Conservation (phyloP, 2,797 vertebrate genomes). For the Antennarius maculatus region DNA sequence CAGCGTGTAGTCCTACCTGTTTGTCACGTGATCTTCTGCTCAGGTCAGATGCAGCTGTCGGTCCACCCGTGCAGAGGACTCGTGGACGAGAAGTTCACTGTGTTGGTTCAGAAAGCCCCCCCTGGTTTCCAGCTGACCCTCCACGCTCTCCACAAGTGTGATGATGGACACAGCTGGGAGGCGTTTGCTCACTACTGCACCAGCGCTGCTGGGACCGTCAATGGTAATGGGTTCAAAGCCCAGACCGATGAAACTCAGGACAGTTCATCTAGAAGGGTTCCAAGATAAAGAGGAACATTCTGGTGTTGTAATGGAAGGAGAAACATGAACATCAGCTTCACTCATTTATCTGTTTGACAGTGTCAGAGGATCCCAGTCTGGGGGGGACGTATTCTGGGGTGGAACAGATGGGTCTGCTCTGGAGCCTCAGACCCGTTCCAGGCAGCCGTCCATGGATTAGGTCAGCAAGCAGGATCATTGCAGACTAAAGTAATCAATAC, state of each 20-base stretch:
- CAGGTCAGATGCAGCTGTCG: slow-evolving; percentile 47
- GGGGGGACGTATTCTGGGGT: slow-evolving; percentile 79
- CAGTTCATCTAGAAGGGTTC: background rate
- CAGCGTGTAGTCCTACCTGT: too few species aligned
- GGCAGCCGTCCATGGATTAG: slow-evolving; percentile 75
- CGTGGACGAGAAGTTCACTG: slow-evolving; percentile 67
- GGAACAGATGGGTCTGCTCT: slow-evolving; percentile 80
- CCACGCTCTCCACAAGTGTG: slow-evolving; percentile 60
- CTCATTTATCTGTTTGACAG: slow-evolving; percentile 43
- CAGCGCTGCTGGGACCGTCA: slow-evolving; percentile 60
- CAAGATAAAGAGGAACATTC: background rate
- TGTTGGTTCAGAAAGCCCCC: slow-evolving; percentile 55
- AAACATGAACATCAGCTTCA: background rate
- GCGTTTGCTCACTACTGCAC: slow-evolving; percentile 73
- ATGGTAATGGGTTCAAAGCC: slow-evolving; percentile 42
- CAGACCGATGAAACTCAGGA: background rate
- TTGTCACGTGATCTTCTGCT: background rate
- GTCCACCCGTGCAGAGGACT: slow-evolving; percentile 73
- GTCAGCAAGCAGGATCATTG: slow-evolving; percentile 29
- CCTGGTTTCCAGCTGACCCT: slow-evolving; percentile 65
- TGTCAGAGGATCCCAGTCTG: slow-evolving; percentile 69
- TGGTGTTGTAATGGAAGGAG: background rate
- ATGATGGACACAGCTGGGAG: slow-evolving; percentile 75
- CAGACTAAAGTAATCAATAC: background rate
- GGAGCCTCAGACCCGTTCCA: slow-evolving; percentile 79